A percentile compares a stretch with the other conserved stretches of the same genome.
Conservation (phyloP, 2,888 invertebrate genomes). For the Cacoxenus indagator region DNA sequence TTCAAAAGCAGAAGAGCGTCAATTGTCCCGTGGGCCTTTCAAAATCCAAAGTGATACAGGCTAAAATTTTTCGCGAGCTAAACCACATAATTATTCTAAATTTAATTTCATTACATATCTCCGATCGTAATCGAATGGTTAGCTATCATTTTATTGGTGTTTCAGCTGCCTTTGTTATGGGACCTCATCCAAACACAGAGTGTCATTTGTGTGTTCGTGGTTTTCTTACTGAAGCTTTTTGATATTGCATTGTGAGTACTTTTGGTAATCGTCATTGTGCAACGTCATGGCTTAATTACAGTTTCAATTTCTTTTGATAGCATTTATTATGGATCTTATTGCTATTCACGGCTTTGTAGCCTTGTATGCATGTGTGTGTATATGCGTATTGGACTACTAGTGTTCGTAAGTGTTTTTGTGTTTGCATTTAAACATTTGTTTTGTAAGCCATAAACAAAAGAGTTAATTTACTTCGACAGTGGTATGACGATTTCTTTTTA, state of each 20-base stretch:
- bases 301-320: conserved; percentile 47
- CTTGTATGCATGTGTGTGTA: conserved; percentile 3
- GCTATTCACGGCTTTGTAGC: neutral
- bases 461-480: conserved; percentile 28
- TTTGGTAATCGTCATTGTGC: neutral
- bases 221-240: too few species aligned
- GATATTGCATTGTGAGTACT: conserved; percentile 4
- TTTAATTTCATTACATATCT: too few species aligned
- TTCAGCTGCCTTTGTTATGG: too few species aligned
- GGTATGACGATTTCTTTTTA: conserved; percentile 53
- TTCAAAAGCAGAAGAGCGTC: too few species aligned
- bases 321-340: conserved; percentile 22
- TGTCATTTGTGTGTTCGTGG: neutral
- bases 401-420: conserved; percentile 26
- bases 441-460: conserved; percentile 42
- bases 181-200: too few species aligned
- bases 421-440: conserved; percentile 8
- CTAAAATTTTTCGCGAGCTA: too few species aligned
- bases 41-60: too few species aligned
- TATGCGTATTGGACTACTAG: neutral
- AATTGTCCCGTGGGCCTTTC: too few species aligned
- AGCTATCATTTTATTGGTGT: too few species aligned
- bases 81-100: too few species aligned
- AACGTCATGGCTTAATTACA: conserved; percentile 46
- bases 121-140: too few species aligned